A percentile compares a stretch with the other conserved stretches of the same genome.
phyloP scores from a whole-genome alignment of 92 coral and sea anemone species.

The Porites divaricata region DNA sequence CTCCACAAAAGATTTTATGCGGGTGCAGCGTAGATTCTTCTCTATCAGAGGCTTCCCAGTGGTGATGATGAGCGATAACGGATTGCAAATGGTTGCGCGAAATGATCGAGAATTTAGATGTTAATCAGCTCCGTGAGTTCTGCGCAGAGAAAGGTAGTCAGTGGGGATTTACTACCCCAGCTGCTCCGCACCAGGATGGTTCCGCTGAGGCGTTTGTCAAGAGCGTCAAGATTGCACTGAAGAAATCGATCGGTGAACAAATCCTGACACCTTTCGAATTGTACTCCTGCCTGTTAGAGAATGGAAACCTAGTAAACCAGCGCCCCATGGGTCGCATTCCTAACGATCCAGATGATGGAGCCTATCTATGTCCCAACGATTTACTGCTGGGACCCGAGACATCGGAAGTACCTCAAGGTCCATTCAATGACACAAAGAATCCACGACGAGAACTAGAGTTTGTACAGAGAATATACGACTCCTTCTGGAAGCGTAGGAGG shows the following conservation, averaged over 20 bases:
- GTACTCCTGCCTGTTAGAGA: conserved; percentile 53
- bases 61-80: conserved; percentile 57
- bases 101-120: conserved; percentile 40
- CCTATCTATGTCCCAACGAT: conserved; percentile 58
- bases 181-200: conserved; percentile 62
- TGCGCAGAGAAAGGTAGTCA: conserved; percentile 47
- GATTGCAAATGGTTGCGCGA: conserved; percentile 51
- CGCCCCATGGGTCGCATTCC: conserved; percentile 47
- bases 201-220: conserved; percentile 65
- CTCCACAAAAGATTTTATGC: conserved; percentile 66
- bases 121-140: conserved; percentile 21
- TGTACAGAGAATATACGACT: conserved; percentile 51
- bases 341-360: conserved; percentile 64
- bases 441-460: conserved; percentile 60
- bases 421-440: conserved; percentile 60
- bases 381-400: conserved; percentile 65
- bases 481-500: conserved; percentile 62
- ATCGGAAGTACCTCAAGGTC: conserved; percentile 66
- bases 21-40: conserved; percentile 57
- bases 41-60: conserved; percentile 55
- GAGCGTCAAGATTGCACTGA: conserved; percentile 54
- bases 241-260: conserved; percentile 56
- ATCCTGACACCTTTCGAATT: conserved; percentile 56
- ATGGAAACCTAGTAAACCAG: conserved; percentile 44
- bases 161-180: conserved; percentile 67